These are phyloP conservation scores for Drosophila sp. DNA, from an alignment of 1,140 invertebrate genomes.

Conservation along the genomic window DNA sequence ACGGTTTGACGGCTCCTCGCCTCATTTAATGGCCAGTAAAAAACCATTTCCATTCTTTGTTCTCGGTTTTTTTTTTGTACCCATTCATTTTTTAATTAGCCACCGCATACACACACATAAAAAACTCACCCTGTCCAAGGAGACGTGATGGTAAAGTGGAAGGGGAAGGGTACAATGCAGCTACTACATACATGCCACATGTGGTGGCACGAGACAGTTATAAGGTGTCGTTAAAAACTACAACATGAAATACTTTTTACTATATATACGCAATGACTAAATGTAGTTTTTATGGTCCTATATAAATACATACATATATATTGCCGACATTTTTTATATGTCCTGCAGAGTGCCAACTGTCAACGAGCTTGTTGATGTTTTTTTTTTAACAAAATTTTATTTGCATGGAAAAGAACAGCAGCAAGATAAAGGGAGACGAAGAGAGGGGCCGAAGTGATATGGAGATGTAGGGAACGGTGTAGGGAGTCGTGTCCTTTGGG, in stretches of 20 bases:
- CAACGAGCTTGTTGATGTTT: constrained; percentile 59
- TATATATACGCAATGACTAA: constrained; percentile 9
- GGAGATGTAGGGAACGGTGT: background rate
- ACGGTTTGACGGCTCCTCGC: constrained; percentile 59
- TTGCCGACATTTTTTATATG: constrained; percentile 26
- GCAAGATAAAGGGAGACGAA: background rate
- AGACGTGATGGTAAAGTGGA: background rate
- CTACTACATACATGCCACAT: constrained; percentile 55
- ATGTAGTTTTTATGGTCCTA: constrained; percentile 37
- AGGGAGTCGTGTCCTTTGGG: background rate
- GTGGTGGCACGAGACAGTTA: constrained; percentile 56
- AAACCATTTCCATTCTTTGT: constrained; percentile 30
- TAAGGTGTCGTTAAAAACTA: constrained; percentile 71
- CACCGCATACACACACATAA: constrained; percentile 51
- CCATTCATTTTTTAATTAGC: constrained; percentile 73
- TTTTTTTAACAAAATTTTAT: constrained; percentile 29
- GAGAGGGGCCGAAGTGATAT: background rate
- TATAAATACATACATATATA: constrained; percentile 1
- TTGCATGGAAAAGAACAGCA: constrained; percentile 4
- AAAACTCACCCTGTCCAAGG: constrained; percentile 44
- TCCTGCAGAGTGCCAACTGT: constrained; percentile 73
- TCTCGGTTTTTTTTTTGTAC: constrained; percentile 21
- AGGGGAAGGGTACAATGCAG: constrained; percentile 12
- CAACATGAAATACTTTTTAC: constrained; percentile 44
- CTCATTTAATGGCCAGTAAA: constrained; percentile 47